Evolutionary conservation across 2,888 invertebrate genomes (phyloP), one percentile per base, ranked within the genome.

Genomic region (Ormyrus labotus): DNA sequence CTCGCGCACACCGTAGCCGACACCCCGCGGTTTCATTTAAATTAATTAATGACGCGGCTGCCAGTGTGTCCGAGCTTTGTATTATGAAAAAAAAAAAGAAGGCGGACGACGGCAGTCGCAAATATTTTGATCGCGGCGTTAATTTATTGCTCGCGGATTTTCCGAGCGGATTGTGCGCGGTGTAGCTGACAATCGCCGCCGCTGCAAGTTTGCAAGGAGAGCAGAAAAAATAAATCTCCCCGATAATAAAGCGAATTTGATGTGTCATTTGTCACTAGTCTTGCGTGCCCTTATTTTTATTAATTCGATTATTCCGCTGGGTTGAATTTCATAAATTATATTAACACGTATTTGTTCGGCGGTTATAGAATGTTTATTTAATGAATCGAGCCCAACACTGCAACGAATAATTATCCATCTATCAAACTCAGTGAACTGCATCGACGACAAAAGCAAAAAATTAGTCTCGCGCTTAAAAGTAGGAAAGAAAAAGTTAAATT

Each of bases 101-200:
- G 9, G 13, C 19, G 19, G 34, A 34, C 34, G 34, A 34, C 34
- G 34, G 34, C 53, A 11, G 7, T 47, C 57, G 64, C 64, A 69
- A 77, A 78, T 70, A 78, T 81, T 81, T 73, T 77, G 73, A 81
- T 73, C 73, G 64, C 13, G 45, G 45, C 11, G 57, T 65, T 75
- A 53, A 70, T 70, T 74, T 80, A 80, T 73, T 55, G n/a, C 13
- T 6, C 48, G 50, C 19, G 6, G 9, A 64, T n/a, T 57, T 53
- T 57, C 45, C 34, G 34, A 34, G 34, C 4, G 13, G 45, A n/a
- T 60, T 45, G 4, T 34, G 50, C 61, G 51, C n/a, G 13, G 13
- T n/a, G 13, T 13, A 13, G 11, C 34, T 51, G 55, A 64, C 53
- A 63, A 73, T 73, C 34, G 53, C 13, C 2, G 50, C 6, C 48